A percentile compares a stretch with the other conserved stretches of the same genome.
Evolutionary conservation across 2,113 vertebrate species (phyloP).

Genomic region (Thinocorus orbignyianus): DNA sequence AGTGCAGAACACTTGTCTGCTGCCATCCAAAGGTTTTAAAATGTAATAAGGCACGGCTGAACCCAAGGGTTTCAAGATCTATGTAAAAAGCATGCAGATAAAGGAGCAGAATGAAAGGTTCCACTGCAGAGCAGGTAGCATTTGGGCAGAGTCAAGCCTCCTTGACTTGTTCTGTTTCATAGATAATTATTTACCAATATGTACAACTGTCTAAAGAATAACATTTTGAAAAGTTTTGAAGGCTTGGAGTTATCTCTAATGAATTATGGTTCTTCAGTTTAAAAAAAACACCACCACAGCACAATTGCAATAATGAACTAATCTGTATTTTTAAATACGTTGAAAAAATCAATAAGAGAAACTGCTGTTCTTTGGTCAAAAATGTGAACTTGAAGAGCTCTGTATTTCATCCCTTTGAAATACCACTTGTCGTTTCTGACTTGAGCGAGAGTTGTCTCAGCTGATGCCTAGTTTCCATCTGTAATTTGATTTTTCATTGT

Average conservation of each 20-base stretch:
- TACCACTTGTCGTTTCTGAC: neutral
- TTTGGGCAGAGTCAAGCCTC: constrained; percentile 15
- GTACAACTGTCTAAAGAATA: neutral
- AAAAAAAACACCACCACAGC: neutral
- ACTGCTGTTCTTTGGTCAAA: neutral
- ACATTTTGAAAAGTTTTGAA: neutral
- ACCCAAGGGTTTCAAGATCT: constrained; percentile 66
- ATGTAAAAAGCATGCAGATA: constrained; percentile 2
- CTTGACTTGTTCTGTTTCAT: neutral
- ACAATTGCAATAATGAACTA: neutral
- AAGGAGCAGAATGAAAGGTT: constrained; percentile 24
- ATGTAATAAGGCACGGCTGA: constrained; percentile 71
- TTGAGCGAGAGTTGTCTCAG: neutral
- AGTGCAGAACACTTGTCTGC: constrained; percentile 76
- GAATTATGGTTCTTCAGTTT: neutral
- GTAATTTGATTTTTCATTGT: neutral
- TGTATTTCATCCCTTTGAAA: neutral
- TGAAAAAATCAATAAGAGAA: neutral
- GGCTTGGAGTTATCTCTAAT: neutral
- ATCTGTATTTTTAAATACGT: neutral
- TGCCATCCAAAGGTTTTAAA: constrained; percentile 75
- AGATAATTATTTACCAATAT: constrained; percentile 2
- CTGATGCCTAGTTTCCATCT: neutral
- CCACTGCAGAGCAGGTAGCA: constrained; percentile 17
- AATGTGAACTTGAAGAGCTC: neutral